Base-by-base conservation (phyloP, 2,888 invertebrate species). In the Psococerastis gibbosa region DNA sequence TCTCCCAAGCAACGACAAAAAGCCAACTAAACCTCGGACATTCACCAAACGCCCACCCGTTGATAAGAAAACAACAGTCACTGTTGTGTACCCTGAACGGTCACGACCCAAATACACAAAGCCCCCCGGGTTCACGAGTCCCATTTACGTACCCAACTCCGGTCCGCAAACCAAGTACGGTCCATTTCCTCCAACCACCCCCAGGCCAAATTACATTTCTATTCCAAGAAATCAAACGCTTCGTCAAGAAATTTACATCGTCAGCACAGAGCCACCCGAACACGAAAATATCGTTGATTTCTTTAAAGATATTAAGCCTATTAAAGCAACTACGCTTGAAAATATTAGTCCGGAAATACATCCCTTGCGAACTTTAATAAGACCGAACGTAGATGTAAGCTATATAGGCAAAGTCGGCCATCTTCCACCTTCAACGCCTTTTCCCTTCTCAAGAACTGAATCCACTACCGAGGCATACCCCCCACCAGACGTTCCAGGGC, bases 401-500 rank as follows among this genome's bases (percentile, higher is more conserved):
- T 38, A 38, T 20, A 22, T 38, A 3, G 38, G 38, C 5, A 38
- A 38, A 20, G 17, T 20, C 16, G 38, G 38, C 20, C 38, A 38
- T 38, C 38, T 38, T 38, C 38, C 38, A 22, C 20, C 38, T 6
- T 38, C 38, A 3, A 38, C 38, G 4, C 18, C 38, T 18, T 38
- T 38, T 20, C 38, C 38, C 16, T 38, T 16, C 22, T 13, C 38
- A 5, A 15, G 22, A 38, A 15, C 16, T 5, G 22, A 38, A 38
- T 20, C 38, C 13, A 3, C 20, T 4, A 44, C 41, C 50, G 16
- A 42, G 31, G n/a, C 50, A 13, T 18, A 11, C 43, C 43, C 45
- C 48, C 49, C 27, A 32, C 45, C 47, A 3, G 47, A 32, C 5
- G n/a, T n/a, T n/a, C 47, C 48, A 2, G 3, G 43, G 2, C 45